Base-by-base conservation (phyloP, 2,797 vertebrate species). In the Myioborus melanocephalus region DNA sequence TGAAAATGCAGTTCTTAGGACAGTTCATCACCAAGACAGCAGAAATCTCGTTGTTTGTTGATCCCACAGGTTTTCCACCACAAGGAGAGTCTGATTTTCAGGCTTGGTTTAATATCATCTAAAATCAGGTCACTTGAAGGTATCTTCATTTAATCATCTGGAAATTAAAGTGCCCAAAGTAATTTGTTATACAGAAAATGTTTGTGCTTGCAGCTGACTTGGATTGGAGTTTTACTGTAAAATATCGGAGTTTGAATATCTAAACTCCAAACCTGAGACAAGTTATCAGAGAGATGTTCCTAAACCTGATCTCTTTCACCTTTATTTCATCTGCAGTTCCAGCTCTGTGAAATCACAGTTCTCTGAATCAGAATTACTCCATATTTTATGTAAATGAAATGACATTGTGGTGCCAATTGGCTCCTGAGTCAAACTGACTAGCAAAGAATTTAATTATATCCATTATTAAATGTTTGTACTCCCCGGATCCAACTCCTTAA, bases 391-490 rank as follows among this genome's bases (percentile, higher is more conserved):
- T 68, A 96, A 97, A 95, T 95, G 70, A 95, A 95, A 87, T 83
- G 60, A 44, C 77, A 79, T 86, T 93, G 35, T 24, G 20, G 50
- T 92, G 95, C 94, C 94, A 97, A 57, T 55, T 97, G 96, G 94
- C 94, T 95, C 57, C 77, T 47, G 65, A 96, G 81, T 93, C 87
- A 96, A 95, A 84, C 79, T 89, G 87, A 82, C 79, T 66, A 94
- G 89, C 59, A 93, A 92, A 88, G 87, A 96, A 96, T 94, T 89
- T 96, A 95, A 97, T 97, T 92, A 97, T 90, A 93, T 87, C 83
- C 87, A 93, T 96, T 97, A 96, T 94, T 94, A 96, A 95, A 95
- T 96, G 93, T 95, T 96, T 96, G 92, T 70, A 75, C 69, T 95
- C 37, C 53, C 73, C 2, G 2, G 78, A 89, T 89, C 93, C 94